phyloP scores from a whole-genome alignment of 2,113 vertebrate species.

The Passerina amoena region DNA sequence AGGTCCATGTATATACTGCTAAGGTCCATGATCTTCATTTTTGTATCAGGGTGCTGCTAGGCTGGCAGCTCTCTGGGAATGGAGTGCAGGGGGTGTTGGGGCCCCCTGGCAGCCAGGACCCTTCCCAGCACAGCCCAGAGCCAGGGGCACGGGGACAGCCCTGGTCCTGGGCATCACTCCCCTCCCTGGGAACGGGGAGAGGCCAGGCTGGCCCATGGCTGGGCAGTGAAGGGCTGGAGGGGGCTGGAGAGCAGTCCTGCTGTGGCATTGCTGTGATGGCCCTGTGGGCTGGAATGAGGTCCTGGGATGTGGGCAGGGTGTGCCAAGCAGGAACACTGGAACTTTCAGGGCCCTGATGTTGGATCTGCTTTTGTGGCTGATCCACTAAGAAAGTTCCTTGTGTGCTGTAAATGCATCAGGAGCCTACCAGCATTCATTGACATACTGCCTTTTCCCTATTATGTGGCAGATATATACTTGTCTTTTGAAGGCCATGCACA shows the following conservation, averaged over 20 bases:
- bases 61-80: fast-evolving
- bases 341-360: background rate
- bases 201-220: background rate
- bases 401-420: background rate
- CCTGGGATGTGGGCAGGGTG: background rate
- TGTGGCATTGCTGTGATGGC: background rate
- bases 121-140: background rate
- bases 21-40: background rate
- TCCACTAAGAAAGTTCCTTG: background rate
- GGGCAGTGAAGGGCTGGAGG: background rate
- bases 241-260: background rate
- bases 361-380: background rate
- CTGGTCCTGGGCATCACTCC: fast-evolving
- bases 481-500: background rate
- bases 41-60: fast-evolving
- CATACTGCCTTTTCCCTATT: background rate
- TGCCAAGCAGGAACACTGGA: fast-evolving
- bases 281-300: background rate
- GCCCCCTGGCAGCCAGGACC: background rate
- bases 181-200: background rate
- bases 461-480: background rate
- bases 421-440: background rate
- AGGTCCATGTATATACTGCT: background rate
- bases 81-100: fast-evolving
- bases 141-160: background rate